A percentile compares a stretch with the other conserved stretches of the same genome.
These are phyloP conservation scores for Ceyx margarethae DNA, from an alignment of 2,113 vertebrate genomes.

Conservation along the genomic window DNA sequence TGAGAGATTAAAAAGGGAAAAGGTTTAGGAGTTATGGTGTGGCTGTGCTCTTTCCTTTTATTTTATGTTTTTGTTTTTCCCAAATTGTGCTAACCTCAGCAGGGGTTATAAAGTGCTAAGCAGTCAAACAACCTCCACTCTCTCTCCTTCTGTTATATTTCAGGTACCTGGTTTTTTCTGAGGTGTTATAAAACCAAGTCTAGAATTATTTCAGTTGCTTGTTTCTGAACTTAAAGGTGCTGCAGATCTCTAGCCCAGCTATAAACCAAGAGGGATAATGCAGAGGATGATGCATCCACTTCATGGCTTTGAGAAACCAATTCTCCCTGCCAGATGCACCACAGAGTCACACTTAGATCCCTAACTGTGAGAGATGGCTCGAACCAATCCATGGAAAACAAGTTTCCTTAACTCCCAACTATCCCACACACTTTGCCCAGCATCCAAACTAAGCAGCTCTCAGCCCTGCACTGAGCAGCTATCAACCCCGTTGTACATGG, in stretches of 20 bases:
- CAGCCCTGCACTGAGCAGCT: not conserved
- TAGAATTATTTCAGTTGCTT: not conserved
- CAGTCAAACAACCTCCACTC: not conserved
- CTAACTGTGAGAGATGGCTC: not conserved
- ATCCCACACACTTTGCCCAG: not conserved
- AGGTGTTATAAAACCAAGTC: not conserved
- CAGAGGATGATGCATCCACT: fast-evolving
- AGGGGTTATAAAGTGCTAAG: not conserved
- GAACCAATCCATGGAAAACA: not conserved
- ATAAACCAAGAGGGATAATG: not conserved
- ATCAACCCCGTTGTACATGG: not conserved
- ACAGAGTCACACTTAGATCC: not conserved
- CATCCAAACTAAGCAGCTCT: not conserved
- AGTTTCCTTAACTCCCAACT: not conserved
- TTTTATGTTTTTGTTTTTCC: not conserved
- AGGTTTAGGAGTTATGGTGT: not conserved
- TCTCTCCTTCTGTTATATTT: not conserved
- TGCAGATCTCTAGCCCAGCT: not conserved
- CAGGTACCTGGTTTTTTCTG: not conserved
- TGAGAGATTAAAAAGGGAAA: not conserved
- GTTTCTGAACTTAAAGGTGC: not conserved
- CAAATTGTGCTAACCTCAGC: not conserved
- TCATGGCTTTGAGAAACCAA: not conserved
- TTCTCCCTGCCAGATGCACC: not conserved
- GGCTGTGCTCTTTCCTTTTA: not conserved